Conservation (phyloP, 2,113 vertebrate genomes). For the Pseudorhombus dupliciocellatus region DNA sequence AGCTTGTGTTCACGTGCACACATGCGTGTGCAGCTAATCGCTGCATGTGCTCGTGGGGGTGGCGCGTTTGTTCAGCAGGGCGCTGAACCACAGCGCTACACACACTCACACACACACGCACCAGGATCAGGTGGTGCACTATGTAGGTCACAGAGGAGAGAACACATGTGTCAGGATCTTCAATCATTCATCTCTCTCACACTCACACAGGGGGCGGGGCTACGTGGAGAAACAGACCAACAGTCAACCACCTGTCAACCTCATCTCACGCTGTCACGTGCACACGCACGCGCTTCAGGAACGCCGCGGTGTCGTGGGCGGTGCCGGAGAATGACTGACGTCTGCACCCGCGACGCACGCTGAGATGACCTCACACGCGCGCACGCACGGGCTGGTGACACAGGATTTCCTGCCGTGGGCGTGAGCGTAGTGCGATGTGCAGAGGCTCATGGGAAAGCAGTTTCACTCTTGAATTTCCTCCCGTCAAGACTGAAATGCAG, state of each 20-base stretch:
- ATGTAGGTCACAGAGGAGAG: constrained; percentile 69
- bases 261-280: not conserved
- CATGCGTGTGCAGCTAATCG: constrained; percentile 16
- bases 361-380: constrained; percentile 9
- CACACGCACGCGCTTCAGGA: constrained; percentile 4
- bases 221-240: constrained; percentile 23
- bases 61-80: constrained; percentile 49
- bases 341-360: not conserved
- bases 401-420: constrained; percentile 64
- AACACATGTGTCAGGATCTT: constrained; percentile 49
- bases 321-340: constrained; percentile 11
- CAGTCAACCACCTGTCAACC: constrained; percentile 12
- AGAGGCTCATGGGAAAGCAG: constrained; percentile 14
- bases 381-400: constrained; percentile 36
- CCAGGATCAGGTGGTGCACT: constrained; percentile 60
- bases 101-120: not conserved
- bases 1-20: constrained; percentile 23
- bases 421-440: constrained; percentile 30
- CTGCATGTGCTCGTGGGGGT: constrained; percentile 26
- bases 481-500: not conserved
- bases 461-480: constrained; percentile 2
- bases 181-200: constrained; percentile 57
- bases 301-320: not conserved
- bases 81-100: constrained; percentile 29
- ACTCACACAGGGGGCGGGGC: constrained; percentile 1